Percentiles rank a stretch among this genome's conserved stretches.
Evolutionary conservation across 2,888 invertebrate genomes (phyloP).

Genomic region (Diplazon laetatorius): DNA sequence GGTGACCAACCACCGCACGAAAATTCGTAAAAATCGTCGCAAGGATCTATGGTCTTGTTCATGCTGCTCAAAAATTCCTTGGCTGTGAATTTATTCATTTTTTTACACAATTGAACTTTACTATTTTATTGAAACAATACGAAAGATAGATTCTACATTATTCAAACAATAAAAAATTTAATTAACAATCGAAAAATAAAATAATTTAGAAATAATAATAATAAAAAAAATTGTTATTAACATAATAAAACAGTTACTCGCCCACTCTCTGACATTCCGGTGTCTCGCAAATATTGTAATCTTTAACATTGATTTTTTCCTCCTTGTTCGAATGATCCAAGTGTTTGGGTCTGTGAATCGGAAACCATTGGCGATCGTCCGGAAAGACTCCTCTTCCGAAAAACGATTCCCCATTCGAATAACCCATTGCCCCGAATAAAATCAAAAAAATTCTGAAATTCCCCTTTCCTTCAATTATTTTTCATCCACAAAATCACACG

Average conservation of each 20-base stretch:
- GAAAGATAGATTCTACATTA: no score
- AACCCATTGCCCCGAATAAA: neutral
- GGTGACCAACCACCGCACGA: conserved; percentile 68
- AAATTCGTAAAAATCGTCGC: conserved; percentile 71
- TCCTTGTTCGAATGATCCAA: neutral
- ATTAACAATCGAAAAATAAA: neutral
- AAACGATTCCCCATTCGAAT: conserved; percentile 8
- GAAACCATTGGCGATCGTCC: conserved; percentile 40
- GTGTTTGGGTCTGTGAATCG: neutral
- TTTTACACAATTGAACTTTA: no score
- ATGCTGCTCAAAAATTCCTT: conserved; percentile 62
- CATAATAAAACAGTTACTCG: conserved; percentile 27
- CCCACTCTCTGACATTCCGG: conserved; percentile 60
- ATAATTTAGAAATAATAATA: neutral
- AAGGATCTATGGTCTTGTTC: conserved; percentile 69
- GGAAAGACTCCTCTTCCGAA: conserved; percentile 40
- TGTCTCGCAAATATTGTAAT: conserved; percentile 55
- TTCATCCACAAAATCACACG: no score
- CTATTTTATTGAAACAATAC: no score
- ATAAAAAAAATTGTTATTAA: neutral
- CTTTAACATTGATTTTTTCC: neutral
- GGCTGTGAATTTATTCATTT: conserved; percentile 41
- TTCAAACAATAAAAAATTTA: neutral
- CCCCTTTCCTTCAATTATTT: neutral
- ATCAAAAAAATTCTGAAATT: conserved; percentile 1